phyloP scores from a whole-genome alignment of 2,888 invertebrate genomes.

The Camptogramma bilineatum region DNA sequence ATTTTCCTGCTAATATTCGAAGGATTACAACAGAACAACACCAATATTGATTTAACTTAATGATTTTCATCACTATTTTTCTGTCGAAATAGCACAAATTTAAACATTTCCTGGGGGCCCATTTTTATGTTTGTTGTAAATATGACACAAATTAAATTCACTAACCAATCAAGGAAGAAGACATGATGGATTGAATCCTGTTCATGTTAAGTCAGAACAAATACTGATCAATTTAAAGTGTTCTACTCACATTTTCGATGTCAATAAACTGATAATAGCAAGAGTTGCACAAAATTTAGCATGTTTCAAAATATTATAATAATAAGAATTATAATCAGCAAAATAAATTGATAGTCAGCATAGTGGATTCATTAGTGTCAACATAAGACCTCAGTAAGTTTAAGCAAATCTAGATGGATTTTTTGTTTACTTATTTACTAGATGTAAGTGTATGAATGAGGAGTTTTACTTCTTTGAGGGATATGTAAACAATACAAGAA shows the following conservation, averaged over 20 bases:
- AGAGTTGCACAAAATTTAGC: conserved; percentile 8
- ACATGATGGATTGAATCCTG: conserved; percentile 33
- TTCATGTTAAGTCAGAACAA: conserved; percentile 26
- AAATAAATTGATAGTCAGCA: conserved; percentile 8
- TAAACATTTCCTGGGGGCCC: no score
- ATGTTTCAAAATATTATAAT: neutral
- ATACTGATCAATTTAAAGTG: conserved; percentile 8
- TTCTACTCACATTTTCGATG: conserved; percentile 15
- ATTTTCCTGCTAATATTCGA: no score
- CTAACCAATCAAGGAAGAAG: conserved; percentile 29
- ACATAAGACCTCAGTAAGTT: neutral
- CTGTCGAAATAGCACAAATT: no score
- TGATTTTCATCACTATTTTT: neutral
- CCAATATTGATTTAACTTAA: no score
- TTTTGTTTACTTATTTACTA: neutral
- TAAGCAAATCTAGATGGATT: neutral
- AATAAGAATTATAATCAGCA: conserved; percentile 6
- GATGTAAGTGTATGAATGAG: no score
- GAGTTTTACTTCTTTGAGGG: no score
- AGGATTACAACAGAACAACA: no score
- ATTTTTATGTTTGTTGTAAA: no score
- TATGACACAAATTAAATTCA: neutral
- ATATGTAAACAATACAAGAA: no score
- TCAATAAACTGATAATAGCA: conserved; percentile 22
- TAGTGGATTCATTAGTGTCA: neutral